Base-by-base conservation (phyloP, 2,888 invertebrate species). In the Dorcus hopei region DNA sequence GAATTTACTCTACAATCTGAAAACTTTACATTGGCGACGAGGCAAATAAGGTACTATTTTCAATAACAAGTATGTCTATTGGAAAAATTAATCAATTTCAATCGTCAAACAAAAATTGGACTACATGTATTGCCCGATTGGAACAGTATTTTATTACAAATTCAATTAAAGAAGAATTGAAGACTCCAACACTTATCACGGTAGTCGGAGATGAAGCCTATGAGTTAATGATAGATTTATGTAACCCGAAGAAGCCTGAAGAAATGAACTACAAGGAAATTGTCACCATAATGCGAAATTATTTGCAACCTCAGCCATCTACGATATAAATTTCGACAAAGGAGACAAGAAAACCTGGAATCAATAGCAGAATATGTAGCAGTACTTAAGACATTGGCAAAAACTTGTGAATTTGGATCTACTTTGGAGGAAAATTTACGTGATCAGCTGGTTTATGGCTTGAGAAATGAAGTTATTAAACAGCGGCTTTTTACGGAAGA, bases 131-230 rank as follows among this genome's bases (percentile, higher is more conserved):
- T 9, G 56, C 52, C 9, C 11, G 59, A 2, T 26, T 59, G 47
- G 57, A 61, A 26, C 59, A 58, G 26, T 58, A 49, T 23, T 59
- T 57, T 40, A 49, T 56, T 26, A 47, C 38, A 23, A 61, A 61
- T 33, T 38, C 48, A 14, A 54, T 58, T 14, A 52, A 56, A 40
- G 55, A 52, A 16, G 47, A 58, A 7, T 45, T 43, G 23, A 58
- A 58, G 40, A 52, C 50, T 40, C 26, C 58, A 8, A 43, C 52
- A 8, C 53, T 61, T 33, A 6, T 61, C 33, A 52, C 54, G n/a
- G 47, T 47, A 9, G 52, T 58, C 2, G 58, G 61, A 14, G 58
- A 58, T 49, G 58, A 62, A 57, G 47, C 59, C 1, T 62, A 52
- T 40, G 54, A 53, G 33, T 40, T 62, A 11, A 47, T 61, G 49